Evolutionary conservation across 2,888 invertebrate species (phyloP).

Genomic region (Punctoribates punctum): DNA sequence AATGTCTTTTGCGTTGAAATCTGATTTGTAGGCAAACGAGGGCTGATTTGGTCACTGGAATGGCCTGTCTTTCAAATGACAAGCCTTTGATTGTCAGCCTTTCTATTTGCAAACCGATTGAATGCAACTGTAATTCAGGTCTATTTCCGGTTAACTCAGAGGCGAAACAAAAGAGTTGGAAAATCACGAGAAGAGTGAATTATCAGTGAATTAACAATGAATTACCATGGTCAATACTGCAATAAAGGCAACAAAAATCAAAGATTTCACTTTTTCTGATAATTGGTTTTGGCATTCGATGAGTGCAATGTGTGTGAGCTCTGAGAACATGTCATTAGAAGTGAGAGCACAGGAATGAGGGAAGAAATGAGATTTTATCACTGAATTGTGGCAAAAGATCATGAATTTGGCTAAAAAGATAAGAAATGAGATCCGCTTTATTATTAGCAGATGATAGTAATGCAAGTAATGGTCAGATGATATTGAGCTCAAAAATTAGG

Average conservation of each 20-base stretch:
- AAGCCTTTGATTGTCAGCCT: background rate
- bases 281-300: background rate
- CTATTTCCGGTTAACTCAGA: background rate
- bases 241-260: background rate
- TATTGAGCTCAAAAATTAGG: slow-evolving; percentile 21
- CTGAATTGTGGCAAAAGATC: slow-evolving; percentile 10
- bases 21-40: too few species aligned
- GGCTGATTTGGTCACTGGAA: too few species aligned
- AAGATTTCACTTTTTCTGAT: slow-evolving; percentile 12
- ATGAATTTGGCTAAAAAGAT: slow-evolving; percentile 21
- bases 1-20: too few species aligned
- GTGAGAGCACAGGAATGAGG: background rate
- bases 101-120: background rate
- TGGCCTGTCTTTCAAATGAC: too few species aligned
- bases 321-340: slow-evolving; percentile 13
- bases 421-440: slow-evolving; percentile 12
- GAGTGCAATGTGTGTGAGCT: background rate
- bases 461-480: slow-evolving; percentile 16
- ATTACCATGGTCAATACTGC: too few species aligned
- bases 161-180: background rate
- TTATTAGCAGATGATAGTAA: slow-evolving; percentile 21
- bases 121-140: background rate
- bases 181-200: background rate
- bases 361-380: slow-evolving; percentile 24
- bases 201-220: too few species aligned